These are phyloP conservation scores for Caenorhabditis briggsae DNA, from an alignment of 1,140 invertebrate genomes.

Conservation along the genomic window DNA sequence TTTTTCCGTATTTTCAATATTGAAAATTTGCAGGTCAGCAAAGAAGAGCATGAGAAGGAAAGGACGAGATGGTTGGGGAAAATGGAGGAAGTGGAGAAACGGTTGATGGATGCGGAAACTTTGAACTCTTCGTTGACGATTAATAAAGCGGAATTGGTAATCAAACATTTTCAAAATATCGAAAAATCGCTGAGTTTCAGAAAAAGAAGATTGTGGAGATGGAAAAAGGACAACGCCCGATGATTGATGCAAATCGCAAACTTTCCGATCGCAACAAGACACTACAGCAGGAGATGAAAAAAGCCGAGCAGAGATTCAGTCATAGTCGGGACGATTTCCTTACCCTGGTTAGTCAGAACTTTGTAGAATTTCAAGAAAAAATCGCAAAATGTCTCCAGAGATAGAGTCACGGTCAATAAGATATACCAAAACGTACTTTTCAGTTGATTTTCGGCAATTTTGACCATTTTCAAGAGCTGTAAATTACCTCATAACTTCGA, in stretches of 20 bases:
- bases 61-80: conserved; percentile 72
- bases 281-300: conserved; percentile 70
- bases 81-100: conserved; percentile 73
- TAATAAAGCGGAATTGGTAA: conserved; percentile 76
- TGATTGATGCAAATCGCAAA: conserved; percentile 74
- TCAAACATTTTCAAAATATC: not conserved
- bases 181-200: conserved; percentile 64
- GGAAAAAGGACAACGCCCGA: conserved; percentile 75
- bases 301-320: conserved; percentile 72
- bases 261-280: conserved; percentile 71
- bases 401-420: too few species aligned
- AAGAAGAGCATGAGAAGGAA: conserved; percentile 70
- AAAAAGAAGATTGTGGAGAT: conserved; percentile 77
- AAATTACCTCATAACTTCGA: too few species aligned
- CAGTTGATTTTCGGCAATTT: too few species aligned
- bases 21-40: conserved; percentile 58
- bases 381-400: too few species aligned
- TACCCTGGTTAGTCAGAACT: conserved; percentile 70
- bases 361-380: too few species aligned
- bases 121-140: conserved; percentile 74
- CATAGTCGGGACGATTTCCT: conserved; percentile 73
- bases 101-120: conserved; percentile 69
- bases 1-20: conserved; percentile 5
- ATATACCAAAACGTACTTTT: too few species aligned
- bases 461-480: too few species aligned